Evolutionary conservation across 2,113 vertebrate species (phyloP).

Genomic region (Callipepla californica): DNA sequence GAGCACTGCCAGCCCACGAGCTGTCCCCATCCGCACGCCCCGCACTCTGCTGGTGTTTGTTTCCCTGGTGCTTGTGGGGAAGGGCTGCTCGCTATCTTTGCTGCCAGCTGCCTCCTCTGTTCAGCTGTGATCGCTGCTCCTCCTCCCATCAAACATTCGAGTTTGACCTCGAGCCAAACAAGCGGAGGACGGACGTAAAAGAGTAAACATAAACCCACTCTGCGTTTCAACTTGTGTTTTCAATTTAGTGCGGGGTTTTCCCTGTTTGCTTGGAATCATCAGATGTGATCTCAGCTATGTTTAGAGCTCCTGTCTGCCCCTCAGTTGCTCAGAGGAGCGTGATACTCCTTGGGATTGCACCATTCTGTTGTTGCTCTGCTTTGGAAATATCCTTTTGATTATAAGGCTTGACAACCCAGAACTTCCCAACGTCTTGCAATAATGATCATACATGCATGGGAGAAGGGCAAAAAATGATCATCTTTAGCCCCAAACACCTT

Average conservation of each 20-base stretch:
- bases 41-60: rapidly evolving
- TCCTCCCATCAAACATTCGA: background rate
- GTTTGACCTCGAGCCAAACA: background rate
- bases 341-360: background rate
- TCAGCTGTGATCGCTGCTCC: background rate
- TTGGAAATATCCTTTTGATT: background rate
- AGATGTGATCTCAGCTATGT: background rate
- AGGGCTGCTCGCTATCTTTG: background rate
- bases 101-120: background rate
- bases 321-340: rapidly evolving
- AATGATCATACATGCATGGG: rapidly evolving
- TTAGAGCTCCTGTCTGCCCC: background rate
- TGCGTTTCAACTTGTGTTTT: background rate
- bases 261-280: background rate
- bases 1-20: rapidly evolving
- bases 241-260: background rate
- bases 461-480: rapidly evolving
- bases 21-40: background rate
- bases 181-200: background rate
- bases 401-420: background rate
- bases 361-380: background rate
- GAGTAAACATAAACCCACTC: background rate
- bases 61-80: background rate
- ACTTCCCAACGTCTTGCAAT: background rate
- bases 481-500: background rate